phyloP scores from a whole-genome alignment of 2,888 invertebrate genomes.

The Tanaodytes sp. region DNA sequence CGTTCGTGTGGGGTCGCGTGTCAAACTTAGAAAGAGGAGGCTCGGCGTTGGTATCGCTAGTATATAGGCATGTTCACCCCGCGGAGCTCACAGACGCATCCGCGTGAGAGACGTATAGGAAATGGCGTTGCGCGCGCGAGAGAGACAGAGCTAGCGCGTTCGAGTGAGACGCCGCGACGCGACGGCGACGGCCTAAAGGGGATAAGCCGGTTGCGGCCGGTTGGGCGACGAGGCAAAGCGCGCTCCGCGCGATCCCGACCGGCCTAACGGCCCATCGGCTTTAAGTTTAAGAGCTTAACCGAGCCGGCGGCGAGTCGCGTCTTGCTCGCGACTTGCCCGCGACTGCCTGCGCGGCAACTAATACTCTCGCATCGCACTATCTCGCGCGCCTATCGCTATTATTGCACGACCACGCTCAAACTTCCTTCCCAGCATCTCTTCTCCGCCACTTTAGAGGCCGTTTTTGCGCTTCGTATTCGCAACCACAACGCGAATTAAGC shows the following conservation, averaged over 20 bases:
- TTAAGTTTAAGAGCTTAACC: constrained; percentile 54
- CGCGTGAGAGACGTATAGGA: constrained; percentile 27
- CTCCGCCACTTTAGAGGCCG: constrained; percentile 12
- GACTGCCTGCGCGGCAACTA: constrained; percentile 26
- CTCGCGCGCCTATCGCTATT: constrained; percentile 32
- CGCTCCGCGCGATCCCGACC: not conserved
- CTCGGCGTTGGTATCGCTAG: constrained; percentile 24
- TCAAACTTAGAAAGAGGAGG: constrained; percentile 36
- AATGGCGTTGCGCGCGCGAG: constrained; percentile 23
- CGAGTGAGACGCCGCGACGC: constrained; percentile 13
- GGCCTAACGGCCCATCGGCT: constrained; percentile 58
- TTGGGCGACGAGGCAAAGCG: constrained; percentile 9
- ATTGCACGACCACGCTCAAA: constrained; percentile 27
- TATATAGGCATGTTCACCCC: constrained; percentile 36
- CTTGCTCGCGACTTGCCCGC: constrained; percentile 12
- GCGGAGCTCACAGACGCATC: constrained; percentile 27
- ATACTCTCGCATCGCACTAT: constrained; percentile 32
- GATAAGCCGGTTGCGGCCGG: constrained; percentile 28
- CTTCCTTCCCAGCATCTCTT: constrained; percentile 27
- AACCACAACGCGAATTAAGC: constrained; percentile 18
- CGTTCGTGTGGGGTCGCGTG: constrained; percentile 48
- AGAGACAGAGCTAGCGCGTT: constrained; percentile 1
- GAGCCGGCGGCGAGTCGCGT: constrained; percentile 30
- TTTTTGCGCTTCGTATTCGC: constrained; percentile 7
- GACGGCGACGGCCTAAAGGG: constrained; percentile 34